A percentile compares a stretch with the other conserved stretches of the same genome.
Evolutionary conservation across 2,888 invertebrate species (phyloP).

Genomic region (Rhagophthalmus giganteus): DNA sequence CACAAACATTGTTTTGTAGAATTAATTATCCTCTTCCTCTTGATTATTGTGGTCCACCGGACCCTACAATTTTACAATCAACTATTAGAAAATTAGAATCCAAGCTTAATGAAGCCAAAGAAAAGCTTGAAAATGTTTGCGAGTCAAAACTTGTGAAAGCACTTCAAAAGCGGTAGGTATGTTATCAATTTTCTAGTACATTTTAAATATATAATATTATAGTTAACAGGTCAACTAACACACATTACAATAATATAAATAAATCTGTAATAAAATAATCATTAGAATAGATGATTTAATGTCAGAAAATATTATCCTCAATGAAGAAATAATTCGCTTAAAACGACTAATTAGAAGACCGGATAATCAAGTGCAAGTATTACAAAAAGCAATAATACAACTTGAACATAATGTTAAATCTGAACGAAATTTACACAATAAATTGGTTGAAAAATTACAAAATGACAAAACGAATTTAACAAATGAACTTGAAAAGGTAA

Average conservation of each 20-base stretch:
- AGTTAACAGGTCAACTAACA: too few species aligned
- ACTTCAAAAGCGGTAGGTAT: conserved; percentile 46
- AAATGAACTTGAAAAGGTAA: conserved; percentile 46
- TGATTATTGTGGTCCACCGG: conserved; percentile 60
- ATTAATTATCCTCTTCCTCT: conserved; percentile 61
- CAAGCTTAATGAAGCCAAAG: conserved; percentile 54
- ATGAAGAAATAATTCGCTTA: conserved; percentile 43
- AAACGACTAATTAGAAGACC: conserved; percentile 38
- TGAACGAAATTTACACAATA: conserved; percentile 54
- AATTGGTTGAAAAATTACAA: conserved; percentile 53
- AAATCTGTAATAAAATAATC: too few species aligned
- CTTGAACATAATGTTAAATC: conserved; percentile 54
- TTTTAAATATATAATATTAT: neutral
- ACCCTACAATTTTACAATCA: conserved; percentile 57
- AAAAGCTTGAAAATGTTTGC: conserved; percentile 32
- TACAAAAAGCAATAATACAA: conserved; percentile 52
- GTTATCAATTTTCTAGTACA: conserved; percentile 26
- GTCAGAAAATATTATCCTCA: conserved; percentile 46
- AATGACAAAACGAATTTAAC: conserved; percentile 51
- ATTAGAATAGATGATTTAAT: conserved; percentile 49
- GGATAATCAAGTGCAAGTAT: conserved; percentile 35
- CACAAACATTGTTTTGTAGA: too few species aligned
- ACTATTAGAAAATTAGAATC: conserved; percentile 57
- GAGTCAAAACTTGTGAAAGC: conserved; percentile 5
- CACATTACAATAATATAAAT: too few species aligned